Conservation (phyloP, 2,888 invertebrate species). For the Kryphioiulus occultus region DNA sequence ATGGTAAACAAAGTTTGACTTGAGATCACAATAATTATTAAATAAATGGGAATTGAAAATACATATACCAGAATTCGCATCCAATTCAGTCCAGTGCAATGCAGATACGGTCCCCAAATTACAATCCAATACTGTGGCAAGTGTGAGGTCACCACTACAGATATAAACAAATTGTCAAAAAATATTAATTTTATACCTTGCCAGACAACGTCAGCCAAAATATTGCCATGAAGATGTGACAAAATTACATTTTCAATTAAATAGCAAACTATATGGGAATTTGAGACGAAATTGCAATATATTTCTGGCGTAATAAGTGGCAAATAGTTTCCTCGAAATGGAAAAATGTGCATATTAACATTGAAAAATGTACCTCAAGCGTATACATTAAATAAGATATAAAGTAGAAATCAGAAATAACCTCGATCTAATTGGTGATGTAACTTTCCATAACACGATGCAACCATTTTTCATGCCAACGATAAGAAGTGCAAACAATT, state of each 20-base stretch:
- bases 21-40: too few species aligned
- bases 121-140: not conserved
- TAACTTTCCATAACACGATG: conserved; percentile 41
- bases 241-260: too few species aligned
- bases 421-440: not conserved
- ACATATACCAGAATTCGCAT: not conserved
- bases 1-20: not conserved
- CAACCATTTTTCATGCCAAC: conserved; percentile 44
- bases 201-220: too few species aligned
- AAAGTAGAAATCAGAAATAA: not conserved
- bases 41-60: not conserved
- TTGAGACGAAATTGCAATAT: too few species aligned
- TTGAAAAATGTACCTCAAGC: too few species aligned
- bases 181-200: too few species aligned
- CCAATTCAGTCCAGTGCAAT: not conserved
- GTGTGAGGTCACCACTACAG: not conserved
- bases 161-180: not conserved
- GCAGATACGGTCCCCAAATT: not conserved
- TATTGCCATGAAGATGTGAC: too few species aligned
- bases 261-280: too few species aligned
- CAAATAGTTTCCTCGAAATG: too few species aligned
- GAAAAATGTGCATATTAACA: too few species aligned
- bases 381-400: too few species aligned
- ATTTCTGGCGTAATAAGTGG: too few species aligned
- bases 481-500: not conserved